A percentile compares a stretch with the other conserved stretches of the same genome.
phyloP scores from a whole-genome alignment of 1,140 invertebrate species.

The Bathynomus jamesi region DNA sequence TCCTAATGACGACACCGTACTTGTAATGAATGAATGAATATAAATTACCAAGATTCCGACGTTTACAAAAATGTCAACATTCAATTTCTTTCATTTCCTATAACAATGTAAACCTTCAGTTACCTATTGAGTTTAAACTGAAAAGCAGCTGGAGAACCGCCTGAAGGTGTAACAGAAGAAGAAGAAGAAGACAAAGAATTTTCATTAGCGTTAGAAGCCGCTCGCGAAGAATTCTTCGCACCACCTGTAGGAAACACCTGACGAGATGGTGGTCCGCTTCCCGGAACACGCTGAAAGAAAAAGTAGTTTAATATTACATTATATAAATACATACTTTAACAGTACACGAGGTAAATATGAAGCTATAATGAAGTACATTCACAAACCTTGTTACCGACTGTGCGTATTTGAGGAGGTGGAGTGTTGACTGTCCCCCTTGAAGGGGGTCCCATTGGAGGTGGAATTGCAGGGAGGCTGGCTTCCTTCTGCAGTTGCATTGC shows the following conservation, averaged over 20 bases:
- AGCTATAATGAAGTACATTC: too few species aligned
- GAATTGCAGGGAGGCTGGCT: conserved; percentile 52
- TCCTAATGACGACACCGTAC: too few species aligned
- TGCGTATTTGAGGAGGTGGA: conserved; percentile 19
- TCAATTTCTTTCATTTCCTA: too few species aligned
- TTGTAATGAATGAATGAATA: too few species aligned
- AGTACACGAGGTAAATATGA: too few species aligned
- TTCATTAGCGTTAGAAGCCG: not conserved
- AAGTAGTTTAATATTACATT: too few species aligned
- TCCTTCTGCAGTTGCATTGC: conserved; percentile 67
- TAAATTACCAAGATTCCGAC: too few species aligned
- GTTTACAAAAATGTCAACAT: too few species aligned
- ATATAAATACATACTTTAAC: too few species aligned
- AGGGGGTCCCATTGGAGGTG: conserved; percentile 27
- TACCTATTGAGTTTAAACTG: conserved; percentile 21
- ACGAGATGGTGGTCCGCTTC: too few species aligned
- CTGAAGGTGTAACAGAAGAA: not conserved
- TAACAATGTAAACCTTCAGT: not conserved
- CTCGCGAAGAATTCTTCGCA: not conserved
- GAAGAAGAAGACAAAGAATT: not conserved
- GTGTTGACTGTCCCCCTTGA: conserved; percentile 18
- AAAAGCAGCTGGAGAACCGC: conserved; percentile 4
- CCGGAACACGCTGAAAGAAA: too few species aligned
- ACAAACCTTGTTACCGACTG: conserved; percentile 1
- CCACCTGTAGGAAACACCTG: not conserved